Conservation (phyloP, 2,888 invertebrate genomes). For the Noctuana brunneofusca region DNA sequence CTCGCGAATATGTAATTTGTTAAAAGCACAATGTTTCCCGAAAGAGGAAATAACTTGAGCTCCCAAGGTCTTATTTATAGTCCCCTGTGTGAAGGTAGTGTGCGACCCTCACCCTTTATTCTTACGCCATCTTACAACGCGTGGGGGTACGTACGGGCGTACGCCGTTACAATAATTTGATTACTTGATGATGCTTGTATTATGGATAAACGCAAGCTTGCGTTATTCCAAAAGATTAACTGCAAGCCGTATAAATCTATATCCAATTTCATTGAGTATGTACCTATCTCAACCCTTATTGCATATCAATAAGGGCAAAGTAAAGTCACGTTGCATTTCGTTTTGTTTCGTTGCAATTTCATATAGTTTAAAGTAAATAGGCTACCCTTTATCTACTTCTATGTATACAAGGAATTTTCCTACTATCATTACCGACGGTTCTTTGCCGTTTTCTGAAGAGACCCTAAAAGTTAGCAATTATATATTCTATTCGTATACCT, state of each 20-base stretch:
- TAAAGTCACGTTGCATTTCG: too few relatives aligned
- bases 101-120: background rate
- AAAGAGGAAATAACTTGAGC: background rate
- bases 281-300: too few relatives aligned
- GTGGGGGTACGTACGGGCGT: conserved; percentile 1
- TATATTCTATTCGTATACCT: too few relatives aligned
- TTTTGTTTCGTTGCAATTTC: too few relatives aligned
- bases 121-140: background rate
- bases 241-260: background rate
- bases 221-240: background rate
- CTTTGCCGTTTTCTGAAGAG: too few relatives aligned
- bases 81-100: conserved; percentile 1
- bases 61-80: background rate
- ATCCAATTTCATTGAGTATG: conserved; percentile 1
- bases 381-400: too few relatives aligned
- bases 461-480: too few relatives aligned
- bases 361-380: too few relatives aligned
- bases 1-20: background rate
- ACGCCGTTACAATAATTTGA: background rate
- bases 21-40: background rate
- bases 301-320: too few relatives aligned
- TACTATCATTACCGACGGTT: too few relatives aligned
- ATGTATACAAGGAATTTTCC: too few relatives aligned
- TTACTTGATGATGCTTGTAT: background rate
- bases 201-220: conserved; percentile 1